Evolutionary conservation across 92 coral and sea anemone species (phyloP), one percentile per base, ranked within the genome.

Genomic region (Nematostella vectensis): DNA sequence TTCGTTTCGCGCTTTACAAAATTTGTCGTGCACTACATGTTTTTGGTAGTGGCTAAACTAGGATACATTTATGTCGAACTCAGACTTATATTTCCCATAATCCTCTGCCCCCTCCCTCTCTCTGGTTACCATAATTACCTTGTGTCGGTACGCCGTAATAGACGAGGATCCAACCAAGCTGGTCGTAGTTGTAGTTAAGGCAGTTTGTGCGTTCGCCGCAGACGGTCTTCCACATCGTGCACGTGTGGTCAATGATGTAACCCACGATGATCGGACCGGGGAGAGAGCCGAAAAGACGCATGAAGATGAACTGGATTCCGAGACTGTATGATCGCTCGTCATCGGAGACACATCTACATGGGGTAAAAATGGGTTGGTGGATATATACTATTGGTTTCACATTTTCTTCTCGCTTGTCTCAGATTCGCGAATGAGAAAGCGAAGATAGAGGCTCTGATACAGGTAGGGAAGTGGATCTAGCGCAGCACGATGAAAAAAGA

Each of bases 181-280:
- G 12, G 4, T 45, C 51, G 18, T 45, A 45, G 23, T 45, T 22
- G 51, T 45, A 45, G 51, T 45, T 45, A 11, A 45, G 51, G 18
- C 51, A 45, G 51, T 45, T 45, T 11, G 51, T 17, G 18, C 23
- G 18, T 19, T 8, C 51, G 4, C 51, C 51, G 23, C 51, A 45
- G 17, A 45, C 51, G 4, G 4, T 11, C 23, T 45, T 45, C 51
- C 51, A 45, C 23, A 45, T 4, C 11, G 51, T 45, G 51, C 51
- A 45, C 23, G 51, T 45, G 18, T 19, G 12, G 23, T 45, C 51
- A 4, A 45, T 45, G 9, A 45, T 45, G 21, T 45, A 45, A 10
- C 51, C 51, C 4, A 45, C 51, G 51, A 45, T 45, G 9, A 45
- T 45, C 23, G 51, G 51, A 17, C 51, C 51, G 4, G 51, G 51